Evolutionary conservation across 23 tunicate genomes (phyloP).

Genomic region (Botrylloides violaceus): DNA sequence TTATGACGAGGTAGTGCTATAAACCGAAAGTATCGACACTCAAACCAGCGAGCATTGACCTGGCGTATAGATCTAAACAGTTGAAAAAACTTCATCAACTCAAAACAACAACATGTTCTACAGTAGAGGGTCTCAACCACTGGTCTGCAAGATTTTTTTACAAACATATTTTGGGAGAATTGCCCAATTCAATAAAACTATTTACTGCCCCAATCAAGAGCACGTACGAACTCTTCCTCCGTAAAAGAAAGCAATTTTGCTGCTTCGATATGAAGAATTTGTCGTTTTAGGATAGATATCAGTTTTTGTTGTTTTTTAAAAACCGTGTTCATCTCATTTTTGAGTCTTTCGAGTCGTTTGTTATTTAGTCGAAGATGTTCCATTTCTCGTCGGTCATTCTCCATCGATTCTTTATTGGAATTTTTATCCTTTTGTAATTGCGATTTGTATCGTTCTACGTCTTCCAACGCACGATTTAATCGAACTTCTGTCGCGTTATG

Average conservation of each 20-base stretch:
- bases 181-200: background rate
- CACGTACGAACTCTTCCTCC: conserved; percentile 84
- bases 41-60: too few species aligned
- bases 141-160: too few species aligned
- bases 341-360: conserved; percentile 52
- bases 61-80: too few species aligned
- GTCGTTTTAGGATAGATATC: conserved; percentile 70
- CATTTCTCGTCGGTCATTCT: conserved; percentile 33
- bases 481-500: conserved; percentile 76
- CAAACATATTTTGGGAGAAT: too few species aligned
- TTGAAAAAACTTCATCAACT: too few species aligned
- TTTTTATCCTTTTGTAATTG: conserved; percentile 46
- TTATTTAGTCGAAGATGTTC: conserved; percentile 41
- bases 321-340: conserved; percentile 48
- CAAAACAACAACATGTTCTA: too few species aligned
- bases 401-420: conserved; percentile 30
- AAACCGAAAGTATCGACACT: too few species aligned
- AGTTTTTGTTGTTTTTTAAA: conserved; percentile 80
- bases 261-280: conserved; percentile 80
- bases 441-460: conserved; percentile 49
- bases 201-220: conserved; percentile 76
- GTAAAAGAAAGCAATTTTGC: conserved; percentile 82
- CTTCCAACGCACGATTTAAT: conserved; percentile 71
- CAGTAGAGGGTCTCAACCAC: too few species aligned
- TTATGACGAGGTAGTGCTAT: too few species aligned